phyloP scores from a whole-genome alignment of 2,113 vertebrate genomes.

The Coreoperca whiteheadi region DNA sequence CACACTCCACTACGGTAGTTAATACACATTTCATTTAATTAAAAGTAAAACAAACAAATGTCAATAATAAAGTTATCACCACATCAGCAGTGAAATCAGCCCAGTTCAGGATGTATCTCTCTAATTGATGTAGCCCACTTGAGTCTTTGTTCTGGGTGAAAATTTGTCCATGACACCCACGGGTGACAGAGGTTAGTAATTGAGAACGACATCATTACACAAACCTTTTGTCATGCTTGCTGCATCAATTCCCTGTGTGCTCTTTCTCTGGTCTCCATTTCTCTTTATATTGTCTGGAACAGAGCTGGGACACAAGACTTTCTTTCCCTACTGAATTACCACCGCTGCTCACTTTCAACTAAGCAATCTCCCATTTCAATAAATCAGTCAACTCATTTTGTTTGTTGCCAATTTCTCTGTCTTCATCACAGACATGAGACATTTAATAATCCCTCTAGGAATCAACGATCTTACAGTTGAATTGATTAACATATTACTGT shows the following conservation, averaged over 20 bases:
- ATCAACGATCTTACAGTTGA: background rate
- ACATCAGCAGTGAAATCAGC: constrained; percentile 24
- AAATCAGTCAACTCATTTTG: constrained; percentile 39
- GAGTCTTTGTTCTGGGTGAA: constrained; percentile 32
- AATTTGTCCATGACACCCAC: constrained; percentile 14
- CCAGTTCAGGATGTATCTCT: constrained; percentile 9
- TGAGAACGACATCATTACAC: constrained; percentile 55
- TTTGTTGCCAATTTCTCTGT: constrained; percentile 9
- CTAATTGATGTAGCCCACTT: constrained; percentile 17
- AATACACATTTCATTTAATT: constrained; percentile 21
- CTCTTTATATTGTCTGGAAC: constrained; percentile 39
- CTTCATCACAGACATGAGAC: constrained; percentile 28
- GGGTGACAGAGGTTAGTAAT: constrained; percentile 56
- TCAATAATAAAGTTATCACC: constrained; percentile 12
- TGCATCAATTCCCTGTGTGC: constrained; percentile 35
- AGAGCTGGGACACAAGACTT: constrained; percentile 9
- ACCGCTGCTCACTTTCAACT: constrained; percentile 1
- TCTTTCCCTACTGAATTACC: constrained; percentile 22
- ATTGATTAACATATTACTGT: background rate
- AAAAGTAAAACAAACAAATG: constrained; percentile 36
- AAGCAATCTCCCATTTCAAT: constrained; percentile 50
- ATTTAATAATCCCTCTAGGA: constrained; percentile 4
- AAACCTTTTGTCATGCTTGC: constrained; percentile 56
- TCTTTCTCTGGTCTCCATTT: constrained; percentile 26
- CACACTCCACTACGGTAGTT: constrained; percentile 15